These are phyloP conservation scores for Cossypha caffra DNA, from an alignment of 2,797 vertebrate species.

Conservation along the genomic window DNA sequence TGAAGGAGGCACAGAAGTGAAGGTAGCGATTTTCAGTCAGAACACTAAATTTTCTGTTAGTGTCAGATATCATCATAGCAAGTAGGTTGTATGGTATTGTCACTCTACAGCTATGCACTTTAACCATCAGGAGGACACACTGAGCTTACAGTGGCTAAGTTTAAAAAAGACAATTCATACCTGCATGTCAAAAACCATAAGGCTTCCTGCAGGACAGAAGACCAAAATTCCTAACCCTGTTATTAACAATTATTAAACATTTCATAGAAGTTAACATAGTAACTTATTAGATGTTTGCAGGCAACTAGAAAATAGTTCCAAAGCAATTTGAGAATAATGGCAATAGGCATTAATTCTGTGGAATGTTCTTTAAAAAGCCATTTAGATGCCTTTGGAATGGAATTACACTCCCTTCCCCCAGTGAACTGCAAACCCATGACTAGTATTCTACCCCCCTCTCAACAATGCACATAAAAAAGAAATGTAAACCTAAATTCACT, in stretches of 20 bases:
- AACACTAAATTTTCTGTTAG: neutral
- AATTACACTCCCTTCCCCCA: neutral
- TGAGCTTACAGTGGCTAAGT: neutral
- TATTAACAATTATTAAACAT: neutral
- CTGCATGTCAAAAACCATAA: neutral
- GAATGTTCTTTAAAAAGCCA: neutral
- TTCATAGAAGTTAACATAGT: neutral
- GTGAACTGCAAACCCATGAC: neutral
- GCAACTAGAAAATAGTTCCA: neutral
- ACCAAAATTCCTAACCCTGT: neutral
- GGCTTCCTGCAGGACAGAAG: neutral
- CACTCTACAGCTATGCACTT: neutral
- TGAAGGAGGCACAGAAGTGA: neutral
- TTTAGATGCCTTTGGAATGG: conserved; percentile 1
- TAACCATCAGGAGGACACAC: neutral
- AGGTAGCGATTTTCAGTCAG: neutral
- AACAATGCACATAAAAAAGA: neutral
- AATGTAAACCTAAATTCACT: neutral
- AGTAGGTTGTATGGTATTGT: neutral
- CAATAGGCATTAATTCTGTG: neutral
- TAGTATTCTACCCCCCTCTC: neutral
- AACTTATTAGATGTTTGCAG: neutral
- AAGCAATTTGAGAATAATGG: neutral
- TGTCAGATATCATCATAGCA: neutral
- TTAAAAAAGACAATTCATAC: neutral